A percentile compares a stretch with the other conserved stretches of the same genome.
Conservation (phyloP, 1,140 invertebrate species). For the Homarus americanus region DNA sequence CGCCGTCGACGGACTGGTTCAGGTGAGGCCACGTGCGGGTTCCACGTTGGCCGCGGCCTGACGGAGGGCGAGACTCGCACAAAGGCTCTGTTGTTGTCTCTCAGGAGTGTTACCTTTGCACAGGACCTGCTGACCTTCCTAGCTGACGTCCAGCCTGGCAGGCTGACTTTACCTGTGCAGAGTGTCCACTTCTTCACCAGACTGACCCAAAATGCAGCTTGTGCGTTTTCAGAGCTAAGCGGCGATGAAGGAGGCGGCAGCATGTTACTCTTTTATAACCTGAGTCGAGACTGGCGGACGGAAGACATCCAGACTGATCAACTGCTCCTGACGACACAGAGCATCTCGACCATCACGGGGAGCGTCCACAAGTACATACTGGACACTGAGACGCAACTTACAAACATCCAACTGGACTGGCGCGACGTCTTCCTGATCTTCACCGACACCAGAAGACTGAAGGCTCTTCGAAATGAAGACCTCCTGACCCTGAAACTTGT, state of each 20-base stretch:
- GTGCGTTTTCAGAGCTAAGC: not conserved
- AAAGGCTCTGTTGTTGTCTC: not conserved
- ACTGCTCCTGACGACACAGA: not conserved
- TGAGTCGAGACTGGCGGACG: not conserved
- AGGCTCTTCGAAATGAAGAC: not conserved
- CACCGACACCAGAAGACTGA: not conserved
- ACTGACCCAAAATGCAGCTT: not conserved
- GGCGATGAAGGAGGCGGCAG: too few relatives aligned
- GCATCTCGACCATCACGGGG: not conserved
- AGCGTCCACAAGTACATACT: not conserved
- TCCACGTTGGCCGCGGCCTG: not conserved
- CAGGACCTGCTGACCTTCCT: not conserved
- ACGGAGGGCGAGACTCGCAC: not conserved
- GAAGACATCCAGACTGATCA: not conserved
- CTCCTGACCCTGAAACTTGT: not conserved
- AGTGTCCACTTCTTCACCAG: not conserved
- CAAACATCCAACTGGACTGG: not conserved
- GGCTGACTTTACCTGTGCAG: not conserved
- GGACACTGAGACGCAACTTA: not conserved
- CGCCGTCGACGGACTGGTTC: not conserved
- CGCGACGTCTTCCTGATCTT: not conserved
- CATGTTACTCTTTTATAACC: not conserved
- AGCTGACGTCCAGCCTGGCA: not conserved
- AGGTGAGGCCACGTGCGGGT: not conserved
- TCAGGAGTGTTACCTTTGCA: not conserved